Evolutionary conservation across 2,888 invertebrate genomes (phyloP).

Genomic region (Ectobius pallidus): DNA sequence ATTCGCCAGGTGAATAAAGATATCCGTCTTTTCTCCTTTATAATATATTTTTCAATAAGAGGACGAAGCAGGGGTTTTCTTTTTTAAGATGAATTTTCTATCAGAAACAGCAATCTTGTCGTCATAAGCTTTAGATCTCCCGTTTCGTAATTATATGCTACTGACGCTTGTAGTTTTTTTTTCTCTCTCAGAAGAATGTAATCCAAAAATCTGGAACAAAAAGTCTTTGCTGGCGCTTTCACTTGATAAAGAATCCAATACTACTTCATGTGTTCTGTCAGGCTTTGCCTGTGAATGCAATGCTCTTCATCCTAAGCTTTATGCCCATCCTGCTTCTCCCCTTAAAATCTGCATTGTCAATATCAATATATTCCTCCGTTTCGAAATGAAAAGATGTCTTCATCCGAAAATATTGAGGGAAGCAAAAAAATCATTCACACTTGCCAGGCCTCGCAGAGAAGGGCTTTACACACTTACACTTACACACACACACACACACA

Average conservation of each 20-base stretch:
- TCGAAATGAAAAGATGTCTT: slow-evolving; percentile 17
- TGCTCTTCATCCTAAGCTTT: neutral
- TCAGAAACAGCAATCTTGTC: too few species aligned
- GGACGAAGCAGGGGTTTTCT: too few species aligned
- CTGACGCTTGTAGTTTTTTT: neutral
- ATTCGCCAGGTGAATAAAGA: too few species aligned
- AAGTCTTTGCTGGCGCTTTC: neutral
- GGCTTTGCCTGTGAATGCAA: neutral
- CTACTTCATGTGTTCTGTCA: neutral
- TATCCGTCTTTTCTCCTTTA: too few species aligned
- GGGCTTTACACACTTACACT: neutral
- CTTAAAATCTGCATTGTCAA: slow-evolving; percentile 18
- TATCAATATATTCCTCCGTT: slow-evolving; percentile 16
- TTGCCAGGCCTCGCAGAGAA: neutral
- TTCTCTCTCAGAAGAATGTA: neutral
- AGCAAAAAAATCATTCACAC: slow-evolving; percentile 7
- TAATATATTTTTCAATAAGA: too few species aligned
- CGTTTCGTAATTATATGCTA: neutral
- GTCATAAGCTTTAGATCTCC: too few species aligned
- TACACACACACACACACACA: too few species aligned
- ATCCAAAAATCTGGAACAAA: neutral
- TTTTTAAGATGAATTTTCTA: too few species aligned
- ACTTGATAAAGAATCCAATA: neutral
- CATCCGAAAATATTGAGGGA: slow-evolving; percentile 19
- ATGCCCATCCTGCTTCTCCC: neutral